These are phyloP conservation scores for Platalea minor DNA, from an alignment of 2,797 vertebrate species.

Conservation along the genomic window DNA sequence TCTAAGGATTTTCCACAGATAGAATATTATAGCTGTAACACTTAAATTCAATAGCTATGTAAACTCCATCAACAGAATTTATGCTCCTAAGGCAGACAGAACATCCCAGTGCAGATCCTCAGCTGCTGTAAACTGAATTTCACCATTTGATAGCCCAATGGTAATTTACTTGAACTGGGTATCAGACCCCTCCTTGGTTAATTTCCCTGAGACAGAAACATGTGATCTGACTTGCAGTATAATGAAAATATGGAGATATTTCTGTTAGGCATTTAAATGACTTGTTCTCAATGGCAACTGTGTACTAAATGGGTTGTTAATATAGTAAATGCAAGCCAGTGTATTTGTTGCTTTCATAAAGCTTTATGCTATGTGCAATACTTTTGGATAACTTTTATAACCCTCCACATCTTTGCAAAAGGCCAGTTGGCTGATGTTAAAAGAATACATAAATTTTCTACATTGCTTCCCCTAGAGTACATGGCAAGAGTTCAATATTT, in stretches of 20 bases:
- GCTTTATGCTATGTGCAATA: not conserved
- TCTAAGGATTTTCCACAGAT: not conserved
- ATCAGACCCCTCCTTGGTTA: not conserved
- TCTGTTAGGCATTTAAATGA: not conserved
- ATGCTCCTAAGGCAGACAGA: not conserved
- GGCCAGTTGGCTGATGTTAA: not conserved
- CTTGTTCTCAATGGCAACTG: not conserved
- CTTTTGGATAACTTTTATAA: slow-evolving; percentile 1
- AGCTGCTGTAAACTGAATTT: not conserved
- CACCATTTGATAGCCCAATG: not conserved
- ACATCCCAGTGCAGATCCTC: not conserved
- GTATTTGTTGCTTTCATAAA: slow-evolving; percentile 20
- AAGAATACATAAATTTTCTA: slow-evolving; percentile 12
- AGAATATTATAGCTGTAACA: not conserved
- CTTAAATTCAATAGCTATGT: not conserved
- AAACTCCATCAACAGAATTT: not conserved
- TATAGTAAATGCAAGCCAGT: not conserved
- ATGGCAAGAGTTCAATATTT: slow-evolving; percentile 40
- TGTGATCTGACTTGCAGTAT: not conserved
- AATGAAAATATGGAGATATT: not conserved
- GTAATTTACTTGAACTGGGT: not conserved
- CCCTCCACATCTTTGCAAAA: not conserved
- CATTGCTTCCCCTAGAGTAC: not conserved
- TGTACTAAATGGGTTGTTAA: not conserved
- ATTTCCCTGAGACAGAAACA: not conserved